Evolutionary conservation across 2,113 vertebrate genomes (phyloP), one percentile per base, ranked within the genome.

Genomic region (Pogona vitticeps): DNA sequence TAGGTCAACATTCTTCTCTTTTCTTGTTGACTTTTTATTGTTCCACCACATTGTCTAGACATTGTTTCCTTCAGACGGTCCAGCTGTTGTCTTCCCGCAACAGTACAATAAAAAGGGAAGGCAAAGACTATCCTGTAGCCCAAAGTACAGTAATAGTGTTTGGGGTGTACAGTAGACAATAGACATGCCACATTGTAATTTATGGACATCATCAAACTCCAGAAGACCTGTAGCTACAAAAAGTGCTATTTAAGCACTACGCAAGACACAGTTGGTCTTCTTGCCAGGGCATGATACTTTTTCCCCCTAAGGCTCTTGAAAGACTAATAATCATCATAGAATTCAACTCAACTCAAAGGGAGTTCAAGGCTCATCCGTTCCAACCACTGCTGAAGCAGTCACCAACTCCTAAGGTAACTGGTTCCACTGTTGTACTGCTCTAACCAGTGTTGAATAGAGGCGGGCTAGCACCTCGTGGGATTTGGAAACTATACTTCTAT

Each of bases 1-100:
- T 71, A 76, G 56, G 56, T 82, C 84, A 86, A 72, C 38, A 77
- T 85, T 70, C 79, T 75, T 76, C 77, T 86, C 38, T 40, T 23
- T 73, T 26, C 79, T 82, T 76, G 58, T 78, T 86, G 88, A 65
- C 61, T 88, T 82, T 82, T 40, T 46, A 40, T 58, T 77, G 28
- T 88, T 28, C 28, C 3, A 1, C 33, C 3, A 7, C 42, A 71
- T 72, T 65, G 21, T 63, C 72, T 1, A 77, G 76, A 72, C 85
- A 73, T 83, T 10, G 4, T 17, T 40, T 61, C 36, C 4, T 0
- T 85, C 86, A 75, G 0, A 1, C 15, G 68, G 15, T 38, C 84
- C n/a, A 40, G 9, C 75, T 38, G 38, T 15, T 78, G 7, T 68
- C 86, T 71, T 42, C 85, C 87, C 83, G 40, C 0, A 1, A 86